Base-by-base conservation (phyloP, 2,888 invertebrate genomes). In the Andrena camellia region DNA sequence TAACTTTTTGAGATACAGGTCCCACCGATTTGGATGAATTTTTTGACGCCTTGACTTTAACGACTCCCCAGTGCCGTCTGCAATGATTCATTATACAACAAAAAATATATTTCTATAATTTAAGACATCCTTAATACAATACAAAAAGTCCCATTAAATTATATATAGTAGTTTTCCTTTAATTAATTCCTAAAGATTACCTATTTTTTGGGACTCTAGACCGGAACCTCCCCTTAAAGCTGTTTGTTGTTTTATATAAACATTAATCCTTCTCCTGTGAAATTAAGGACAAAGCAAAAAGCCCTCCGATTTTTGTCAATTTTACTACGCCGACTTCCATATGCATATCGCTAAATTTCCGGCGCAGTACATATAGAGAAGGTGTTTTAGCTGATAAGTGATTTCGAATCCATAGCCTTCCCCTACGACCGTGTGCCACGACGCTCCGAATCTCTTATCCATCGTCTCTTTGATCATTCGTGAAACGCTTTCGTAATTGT, bases 391-490 rank as follows among this genome's bases (percentile, higher is more conserved):
- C 92, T 96, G 96, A 92, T 96, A 96, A 42, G 96, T 96, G 64
- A 96, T 95, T 91, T 96, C 96, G 91, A 96, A 96, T 13, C 96
- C 96, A 91, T 95, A 96, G 17, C 96, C 96, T 94, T 96, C 96
- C 4, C 96, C 96, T 6, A 96, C 96, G 1, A 96, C 95, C 0
- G 95, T 96, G 90, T 96, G 96, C 96, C 96, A 96, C 4, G 96
- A 95, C 17, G 96, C 95, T 33, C 96, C 96, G 93, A 96, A 96
- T 88, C 95, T 95, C 90, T 96, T 96, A 92, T 96, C 96, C 95
- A 96, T 95, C 31, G 95, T 95, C 88, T 96, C 96, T 93, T 96
- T 96, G 72, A 96, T 96, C 94, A 96, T 95, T 86, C 95, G 95
- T 31, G 96, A 96, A 10, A 96, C 96, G 87, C 94, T 95, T 93